A percentile compares a stretch with the other conserved stretches of the same genome.
These are phyloP conservation scores for Tetramorium alpestre DNA, from an alignment of 1,140 invertebrate genomes.

Conservation along the genomic window DNA sequence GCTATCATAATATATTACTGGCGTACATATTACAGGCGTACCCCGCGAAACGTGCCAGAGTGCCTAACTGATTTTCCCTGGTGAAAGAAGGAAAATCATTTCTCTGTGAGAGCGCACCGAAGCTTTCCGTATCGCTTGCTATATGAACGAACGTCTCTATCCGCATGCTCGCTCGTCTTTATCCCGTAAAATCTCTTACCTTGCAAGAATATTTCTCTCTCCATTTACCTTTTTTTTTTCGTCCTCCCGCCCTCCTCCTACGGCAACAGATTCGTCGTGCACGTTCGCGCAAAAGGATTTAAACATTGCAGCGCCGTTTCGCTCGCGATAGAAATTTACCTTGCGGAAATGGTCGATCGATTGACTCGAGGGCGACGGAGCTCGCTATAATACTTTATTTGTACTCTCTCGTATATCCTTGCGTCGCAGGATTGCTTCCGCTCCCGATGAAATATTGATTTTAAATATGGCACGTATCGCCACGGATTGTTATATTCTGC, in stretches of 20 bases:
- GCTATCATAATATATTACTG: slow-evolving; percentile 26
- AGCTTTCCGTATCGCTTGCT: slow-evolving; percentile 41
- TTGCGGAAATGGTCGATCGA: slow-evolving; percentile 58
- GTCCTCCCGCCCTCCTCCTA: not conserved
- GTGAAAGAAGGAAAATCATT: slow-evolving; percentile 49
- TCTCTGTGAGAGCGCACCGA: slow-evolving; percentile 3
- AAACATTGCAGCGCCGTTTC: slow-evolving; percentile 51
- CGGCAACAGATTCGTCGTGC: slow-evolving; percentile 32
- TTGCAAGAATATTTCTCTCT: slow-evolving; percentile 60
- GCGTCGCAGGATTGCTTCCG: slow-evolving; percentile 55
- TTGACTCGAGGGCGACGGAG: slow-evolving; percentile 52
- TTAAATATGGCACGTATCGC: slow-evolving; percentile 50
- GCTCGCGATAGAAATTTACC: slow-evolving; percentile 58
- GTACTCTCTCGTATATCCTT: slow-evolving; percentile 34
- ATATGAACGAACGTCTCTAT: slow-evolving; percentile 35
- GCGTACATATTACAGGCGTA: not conserved
- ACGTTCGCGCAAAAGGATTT: slow-evolving; percentile 52
- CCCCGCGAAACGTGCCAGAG: slow-evolving; percentile 9
- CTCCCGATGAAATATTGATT: slow-evolving; percentile 57
- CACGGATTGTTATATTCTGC: slow-evolving; percentile 48
- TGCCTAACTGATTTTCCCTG: slow-evolving; percentile 31
- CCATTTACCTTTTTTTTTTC: slow-evolving; percentile 13
- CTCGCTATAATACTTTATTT: slow-evolving; percentile 59
- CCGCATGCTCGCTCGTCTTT: slow-evolving; percentile 24
- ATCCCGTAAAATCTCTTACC: slow-evolving; percentile 61